Evolutionary conservation across 2,888 invertebrate genomes (phyloP).

Genomic region (Chalcis sispes): DNA sequence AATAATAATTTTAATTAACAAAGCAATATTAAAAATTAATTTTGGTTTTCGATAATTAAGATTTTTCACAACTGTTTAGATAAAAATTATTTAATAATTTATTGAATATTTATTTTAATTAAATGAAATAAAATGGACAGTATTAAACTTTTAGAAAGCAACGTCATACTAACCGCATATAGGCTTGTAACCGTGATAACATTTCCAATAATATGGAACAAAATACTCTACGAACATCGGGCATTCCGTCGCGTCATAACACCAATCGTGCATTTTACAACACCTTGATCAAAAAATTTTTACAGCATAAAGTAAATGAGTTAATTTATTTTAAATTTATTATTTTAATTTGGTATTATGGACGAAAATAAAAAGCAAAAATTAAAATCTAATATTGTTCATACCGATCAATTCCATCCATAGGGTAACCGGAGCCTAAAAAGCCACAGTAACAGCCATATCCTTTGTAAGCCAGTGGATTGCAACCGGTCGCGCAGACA

Average conservation of each 20-base stretch:
- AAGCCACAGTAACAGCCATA: constrained; percentile 95
- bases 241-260: constrained; percentile 88
- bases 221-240: constrained; percentile 89
- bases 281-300: constrained; percentile 76
- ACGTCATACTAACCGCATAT: constrained; percentile 85
- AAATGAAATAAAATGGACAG: too few relatives aligned
- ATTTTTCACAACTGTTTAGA: too few relatives aligned
- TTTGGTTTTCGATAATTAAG: too few relatives aligned
- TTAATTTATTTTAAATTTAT: not conserved
- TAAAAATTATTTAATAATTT: too few relatives aligned
- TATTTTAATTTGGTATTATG: constrained; percentile 5
- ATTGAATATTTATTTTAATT: too few relatives aligned
- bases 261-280: constrained; percentile 90
- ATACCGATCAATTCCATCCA: constrained; percentile 89
- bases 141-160: too few relatives aligned
- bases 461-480: constrained; percentile 89
- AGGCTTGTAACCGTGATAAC: constrained; percentile 84
- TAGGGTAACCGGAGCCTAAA: constrained; percentile 86
- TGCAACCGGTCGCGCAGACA: constrained; percentile 89
- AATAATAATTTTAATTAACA: too few relatives aligned
- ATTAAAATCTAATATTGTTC: constrained; percentile 18
- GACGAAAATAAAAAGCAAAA: not conserved
- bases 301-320: not conserved
- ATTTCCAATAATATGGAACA: constrained; percentile 92
- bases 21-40: too few relatives aligned